phyloP scores from a whole-genome alignment of 2,797 vertebrate genomes.

The Calcarius lapponicus region DNA sequence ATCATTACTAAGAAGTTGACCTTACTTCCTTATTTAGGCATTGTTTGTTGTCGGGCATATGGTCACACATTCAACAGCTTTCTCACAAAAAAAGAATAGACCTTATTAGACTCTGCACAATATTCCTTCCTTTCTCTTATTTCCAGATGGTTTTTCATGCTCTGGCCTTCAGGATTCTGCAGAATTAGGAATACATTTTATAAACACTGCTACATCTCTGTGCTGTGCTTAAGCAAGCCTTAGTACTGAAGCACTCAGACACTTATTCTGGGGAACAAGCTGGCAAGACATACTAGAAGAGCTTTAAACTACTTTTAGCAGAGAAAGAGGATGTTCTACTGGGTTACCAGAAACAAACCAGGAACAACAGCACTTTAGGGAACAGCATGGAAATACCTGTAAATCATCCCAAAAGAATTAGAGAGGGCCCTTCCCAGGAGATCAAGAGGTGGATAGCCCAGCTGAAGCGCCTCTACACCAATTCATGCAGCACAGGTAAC shows the following conservation, averaged over 20 bases:
- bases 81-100: not conserved
- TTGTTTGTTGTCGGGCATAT: not conserved
- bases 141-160: not conserved
- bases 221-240: not conserved
- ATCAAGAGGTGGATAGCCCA: not conserved
- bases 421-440: not conserved
- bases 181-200: conserved; percentile 22
- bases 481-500: not conserved
- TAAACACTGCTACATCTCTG: not conserved
- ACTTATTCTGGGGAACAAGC: not conserved
- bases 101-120: not conserved
- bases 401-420: not conserved
- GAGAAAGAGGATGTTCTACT: not conserved
- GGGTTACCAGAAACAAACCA: not conserved
- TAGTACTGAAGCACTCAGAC: not conserved
- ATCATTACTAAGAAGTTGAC: not conserved
- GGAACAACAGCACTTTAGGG: not conserved
- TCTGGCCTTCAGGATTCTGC: conserved; percentile 14
- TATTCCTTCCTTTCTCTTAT: conserved; percentile 7
- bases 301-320: not conserved
- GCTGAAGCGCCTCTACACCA: not conserved
- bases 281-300: not conserved
- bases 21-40: not conserved
- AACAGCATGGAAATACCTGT: not conserved
- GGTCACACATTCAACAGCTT: not conserved